phyloP scores from a whole-genome alignment of 2,888 invertebrate species.

The Tricholauxania praeusta region DNA sequence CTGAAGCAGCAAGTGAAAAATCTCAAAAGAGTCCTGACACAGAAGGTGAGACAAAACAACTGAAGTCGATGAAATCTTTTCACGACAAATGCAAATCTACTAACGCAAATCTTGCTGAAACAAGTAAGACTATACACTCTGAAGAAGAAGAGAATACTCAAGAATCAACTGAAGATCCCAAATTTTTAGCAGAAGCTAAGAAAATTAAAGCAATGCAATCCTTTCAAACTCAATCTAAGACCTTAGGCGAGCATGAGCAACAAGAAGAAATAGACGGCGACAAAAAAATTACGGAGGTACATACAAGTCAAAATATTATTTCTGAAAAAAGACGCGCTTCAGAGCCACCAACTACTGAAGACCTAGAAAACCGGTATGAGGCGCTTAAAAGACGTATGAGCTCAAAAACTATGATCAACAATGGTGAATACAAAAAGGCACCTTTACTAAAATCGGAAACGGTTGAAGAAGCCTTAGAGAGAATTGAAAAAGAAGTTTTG shows the following conservation, averaged over 20 bases:
- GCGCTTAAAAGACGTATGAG: slow-evolving; percentile 49
- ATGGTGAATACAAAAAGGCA: slow-evolving; percentile 10
- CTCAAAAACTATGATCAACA: slow-evolving; percentile 23
- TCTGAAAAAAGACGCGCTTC: slow-evolving; percentile 43
- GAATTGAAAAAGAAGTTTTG: slow-evolving; percentile 17
- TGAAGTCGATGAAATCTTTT: slow-evolving; percentile 42
- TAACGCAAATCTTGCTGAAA: slow-evolving; percentile 33
- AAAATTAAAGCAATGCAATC: slow-evolving; percentile 20
- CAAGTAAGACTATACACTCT: not conserved
- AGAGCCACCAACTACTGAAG: slow-evolving; percentile 50
- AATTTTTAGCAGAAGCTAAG: not conserved
- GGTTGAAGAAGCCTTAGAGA: slow-evolving; percentile 35
- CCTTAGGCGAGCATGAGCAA: not conserved
- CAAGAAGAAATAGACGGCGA: not conserved
- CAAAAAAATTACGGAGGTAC: not conserved
- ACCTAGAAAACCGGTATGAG: slow-evolving; percentile 50
- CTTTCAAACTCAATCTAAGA: slow-evolving; percentile 34
- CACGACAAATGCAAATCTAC: slow-evolving; percentile 48
- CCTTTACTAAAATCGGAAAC: slow-evolving; percentile 17
- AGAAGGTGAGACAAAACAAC: not conserved
- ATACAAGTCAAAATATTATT: not conserved
- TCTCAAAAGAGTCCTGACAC: not conserved
- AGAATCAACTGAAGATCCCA: not conserved
- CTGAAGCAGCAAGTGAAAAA: slow-evolving; percentile 8
- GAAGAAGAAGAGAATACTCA: slow-evolving; percentile 23